These are phyloP conservation scores for Lanistes nyassanus DNA, from an alignment of 1,140 invertebrate genomes.

Conservation along the genomic window DNA sequence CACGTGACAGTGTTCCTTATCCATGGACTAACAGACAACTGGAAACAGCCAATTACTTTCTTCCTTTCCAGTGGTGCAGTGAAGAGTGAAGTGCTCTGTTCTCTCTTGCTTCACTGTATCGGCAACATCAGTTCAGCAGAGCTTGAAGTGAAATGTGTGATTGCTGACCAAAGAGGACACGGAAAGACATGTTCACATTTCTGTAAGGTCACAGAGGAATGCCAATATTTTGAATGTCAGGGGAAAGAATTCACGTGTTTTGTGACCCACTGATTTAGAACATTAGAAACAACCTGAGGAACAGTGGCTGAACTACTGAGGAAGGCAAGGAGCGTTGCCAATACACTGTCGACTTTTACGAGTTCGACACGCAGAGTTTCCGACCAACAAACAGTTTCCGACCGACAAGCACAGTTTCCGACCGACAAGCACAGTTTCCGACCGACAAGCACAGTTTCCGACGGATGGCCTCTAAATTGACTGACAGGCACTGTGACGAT, in stretches of 20 bases:
- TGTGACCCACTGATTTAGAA: not conserved
- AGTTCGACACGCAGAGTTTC: too few species aligned
- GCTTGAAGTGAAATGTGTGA: not conserved
- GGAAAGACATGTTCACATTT: not conserved
- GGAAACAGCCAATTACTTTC: not conserved
- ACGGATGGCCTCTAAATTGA: not conserved
- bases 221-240: not conserved
- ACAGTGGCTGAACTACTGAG: not conserved
- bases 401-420: too few species aligned
- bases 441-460: not conserved
- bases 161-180: not conserved
- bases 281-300: not conserved
- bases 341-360: not conserved
- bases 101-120: not conserved
- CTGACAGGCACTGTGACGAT: too few species aligned
- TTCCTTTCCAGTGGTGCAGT: not conserved
- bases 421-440: not conserved
- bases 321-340: not conserved
- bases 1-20: not conserved
- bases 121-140: not conserved
- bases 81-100: not conserved
- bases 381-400: too few species aligned
- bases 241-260: not conserved
- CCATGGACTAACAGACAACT: not conserved
- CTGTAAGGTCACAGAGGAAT: not conserved